These are phyloP conservation scores for Archaeoteleia sp. DNA, from an alignment of 2,888 invertebrate genomes.

Conservation along the genomic window DNA sequence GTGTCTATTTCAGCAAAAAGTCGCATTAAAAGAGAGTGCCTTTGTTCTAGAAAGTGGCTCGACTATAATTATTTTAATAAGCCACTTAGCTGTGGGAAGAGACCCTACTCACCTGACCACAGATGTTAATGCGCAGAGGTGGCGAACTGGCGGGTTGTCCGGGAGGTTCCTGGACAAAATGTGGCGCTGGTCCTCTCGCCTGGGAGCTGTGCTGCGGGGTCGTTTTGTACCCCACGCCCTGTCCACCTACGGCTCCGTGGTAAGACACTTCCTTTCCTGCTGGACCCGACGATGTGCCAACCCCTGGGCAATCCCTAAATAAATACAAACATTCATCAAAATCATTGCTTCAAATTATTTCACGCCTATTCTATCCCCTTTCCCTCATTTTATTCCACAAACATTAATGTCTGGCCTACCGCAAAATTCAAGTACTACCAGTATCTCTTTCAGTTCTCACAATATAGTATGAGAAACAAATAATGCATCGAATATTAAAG, in stretches of 20 bases:
- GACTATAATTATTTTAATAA: conserved; percentile 42
- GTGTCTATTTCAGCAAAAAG: conserved; percentile 26
- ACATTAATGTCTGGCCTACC: too few species aligned
- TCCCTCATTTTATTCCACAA: too few species aligned
- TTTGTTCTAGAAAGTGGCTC: conserved; percentile 57
- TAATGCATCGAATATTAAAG: too few species aligned
- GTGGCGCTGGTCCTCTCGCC: conserved; percentile 65
- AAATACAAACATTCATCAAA: conserved; percentile 4
- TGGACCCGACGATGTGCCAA: conserved; percentile 69
- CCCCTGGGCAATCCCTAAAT: conserved; percentile 69
- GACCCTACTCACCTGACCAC: conserved; percentile 73
- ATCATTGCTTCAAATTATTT: too few species aligned
- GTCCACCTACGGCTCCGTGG: conserved; percentile 68
- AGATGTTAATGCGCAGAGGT: conserved; percentile 77
- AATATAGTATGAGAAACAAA: too few species aligned
- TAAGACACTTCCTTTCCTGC: conserved; percentile 70
- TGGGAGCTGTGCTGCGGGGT: conserved; percentile 69
- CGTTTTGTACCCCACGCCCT: conserved; percentile 68
- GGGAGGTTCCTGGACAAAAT: conserved; percentile 68
- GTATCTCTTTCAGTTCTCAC: too few species aligned
- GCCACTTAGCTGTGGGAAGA: conserved; percentile 36
- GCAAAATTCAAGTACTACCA: too few species aligned
- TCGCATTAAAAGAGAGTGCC: conserved; percentile 12
- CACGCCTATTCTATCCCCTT: too few species aligned
- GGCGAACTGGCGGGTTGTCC: conserved; percentile 75